Evolutionary conservation across 2,797 vertebrate genomes (phyloP).

Genomic region (Oreochromis mossambicus): DNA sequence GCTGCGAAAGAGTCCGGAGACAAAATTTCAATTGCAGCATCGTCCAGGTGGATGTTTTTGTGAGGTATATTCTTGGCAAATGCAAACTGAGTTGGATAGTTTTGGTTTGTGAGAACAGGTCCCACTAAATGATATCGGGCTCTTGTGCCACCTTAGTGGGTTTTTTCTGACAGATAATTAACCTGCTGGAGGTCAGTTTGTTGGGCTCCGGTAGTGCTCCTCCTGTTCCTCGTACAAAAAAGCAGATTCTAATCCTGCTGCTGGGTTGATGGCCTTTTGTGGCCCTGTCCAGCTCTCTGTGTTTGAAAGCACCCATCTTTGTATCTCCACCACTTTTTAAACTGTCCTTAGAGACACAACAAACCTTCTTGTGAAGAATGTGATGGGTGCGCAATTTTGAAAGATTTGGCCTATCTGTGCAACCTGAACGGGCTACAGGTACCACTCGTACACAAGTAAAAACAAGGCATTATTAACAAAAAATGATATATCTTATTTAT

Average conservation of each 20-base stretch:
- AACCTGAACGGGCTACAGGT: neutral
- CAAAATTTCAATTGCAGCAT: neutral
- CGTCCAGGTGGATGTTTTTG: neutral
- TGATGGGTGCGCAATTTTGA: neutral
- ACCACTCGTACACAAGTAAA: neutral
- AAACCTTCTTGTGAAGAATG: neutral
- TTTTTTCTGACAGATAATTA: neutral
- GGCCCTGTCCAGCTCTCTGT: neutral
- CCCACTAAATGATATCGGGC: neutral
- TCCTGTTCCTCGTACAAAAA: neutral
- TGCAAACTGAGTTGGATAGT: neutral
- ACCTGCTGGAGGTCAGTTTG: neutral
- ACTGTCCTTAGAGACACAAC: neutral
- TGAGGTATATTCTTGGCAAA: neutral
- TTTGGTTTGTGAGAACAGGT: neutral
- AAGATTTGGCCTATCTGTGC: neutral
- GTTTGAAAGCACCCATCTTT: neutral
- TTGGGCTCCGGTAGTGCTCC: neutral
- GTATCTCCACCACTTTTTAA: neutral
- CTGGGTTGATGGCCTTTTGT: neutral
- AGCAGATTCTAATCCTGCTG: neutral
- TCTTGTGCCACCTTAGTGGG: neutral
- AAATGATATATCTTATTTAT: rapidly evolving
- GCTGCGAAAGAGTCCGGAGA: neutral
- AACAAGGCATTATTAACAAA: neutral